Base-by-base conservation (phyloP, 2,113 vertebrate species). In the Carassius gibelio region DNA sequence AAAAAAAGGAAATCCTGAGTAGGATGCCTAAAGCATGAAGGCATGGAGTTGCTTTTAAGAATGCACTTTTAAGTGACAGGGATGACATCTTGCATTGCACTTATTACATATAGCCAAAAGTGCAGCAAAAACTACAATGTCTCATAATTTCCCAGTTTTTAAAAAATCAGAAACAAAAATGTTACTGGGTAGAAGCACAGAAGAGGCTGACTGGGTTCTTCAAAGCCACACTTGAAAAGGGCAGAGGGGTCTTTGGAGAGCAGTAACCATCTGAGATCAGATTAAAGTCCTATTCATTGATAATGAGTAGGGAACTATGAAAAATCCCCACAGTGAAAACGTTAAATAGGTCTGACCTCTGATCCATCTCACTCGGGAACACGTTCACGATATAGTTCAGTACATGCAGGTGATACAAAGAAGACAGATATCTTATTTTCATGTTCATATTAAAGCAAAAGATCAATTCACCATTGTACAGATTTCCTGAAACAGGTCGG, bases 281-380 rank as follows among this genome's bases (percentile, higher is more conserved):
- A 87, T 87, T 87, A 69, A 87, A 84, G 82, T 84, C 82, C 59
- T 61, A 81, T 87, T 64, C 75, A 87, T 75, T 79, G 75, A 59
- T 81, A 72, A 87, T 77, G 45, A 87, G 76, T 15, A 34, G 55
- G 15, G 50, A 64, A 74, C 55, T 82, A 77, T 15, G 42, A 52
- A 61, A 61, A 81, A 34, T 80, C 59, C 66, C 82, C 38, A 36
- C 10, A 61, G 71, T 69, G 82, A 36, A 62, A 83, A 77, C 4
- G 14, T 61, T 21, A 55, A 59, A 59, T 50, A 36, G 66, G n/a
- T 59, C 30, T 61, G 72, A 79, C 81, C 81, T 83, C 62, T 75
- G 74, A 86, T 86, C 62, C 19, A 48, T 23, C 19, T 68, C 19
- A 8, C 10, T 42, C 0, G 2, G 11, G 59, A 21, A 34, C 45